Percentiles rank a stretch among this genome's conserved stretches.
phyloP scores from a whole-genome alignment of 2,888 invertebrate species.

The Meiosimyza decipiens region DNA sequence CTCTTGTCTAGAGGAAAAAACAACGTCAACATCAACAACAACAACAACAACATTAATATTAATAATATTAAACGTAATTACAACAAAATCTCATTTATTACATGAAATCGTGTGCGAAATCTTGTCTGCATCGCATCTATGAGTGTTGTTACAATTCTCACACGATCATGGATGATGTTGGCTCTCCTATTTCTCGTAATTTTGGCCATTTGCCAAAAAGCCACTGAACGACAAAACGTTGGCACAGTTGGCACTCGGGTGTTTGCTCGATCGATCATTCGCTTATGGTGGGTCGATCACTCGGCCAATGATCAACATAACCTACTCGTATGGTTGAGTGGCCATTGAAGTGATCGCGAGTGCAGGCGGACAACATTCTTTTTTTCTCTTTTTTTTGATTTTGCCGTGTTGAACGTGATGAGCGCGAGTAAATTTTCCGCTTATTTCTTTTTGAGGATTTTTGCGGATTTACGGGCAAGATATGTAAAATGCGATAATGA shows the following conservation, averaged over 20 bases:
- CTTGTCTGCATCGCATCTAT: background rate
- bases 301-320: no score
- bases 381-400: no score
- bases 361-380: no score
- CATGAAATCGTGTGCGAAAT: constrained; percentile 31
- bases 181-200: constrained; percentile 20
- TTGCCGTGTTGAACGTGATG: background rate
- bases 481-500: background rate
- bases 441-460: constrained; percentile 6
- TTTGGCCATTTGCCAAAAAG: constrained; percentile 6
- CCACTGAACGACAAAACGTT: no score
- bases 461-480: constrained; percentile 14
- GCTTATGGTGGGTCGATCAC: no score
- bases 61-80: constrained; percentile 1
- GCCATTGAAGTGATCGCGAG: background rate
- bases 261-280: no score
- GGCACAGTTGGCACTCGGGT: no score
- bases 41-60: constrained; percentile 1
- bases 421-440: constrained; percentile 23
- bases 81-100: constrained; percentile 26
- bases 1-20: constrained; percentile 10
- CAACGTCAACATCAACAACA: background rate
- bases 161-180: background rate
- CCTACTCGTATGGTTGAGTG: constrained; percentile 4
- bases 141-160: background rate